phyloP scores from a whole-genome alignment of 1,140 invertebrate species.

The Calosoma granatense region DNA sequence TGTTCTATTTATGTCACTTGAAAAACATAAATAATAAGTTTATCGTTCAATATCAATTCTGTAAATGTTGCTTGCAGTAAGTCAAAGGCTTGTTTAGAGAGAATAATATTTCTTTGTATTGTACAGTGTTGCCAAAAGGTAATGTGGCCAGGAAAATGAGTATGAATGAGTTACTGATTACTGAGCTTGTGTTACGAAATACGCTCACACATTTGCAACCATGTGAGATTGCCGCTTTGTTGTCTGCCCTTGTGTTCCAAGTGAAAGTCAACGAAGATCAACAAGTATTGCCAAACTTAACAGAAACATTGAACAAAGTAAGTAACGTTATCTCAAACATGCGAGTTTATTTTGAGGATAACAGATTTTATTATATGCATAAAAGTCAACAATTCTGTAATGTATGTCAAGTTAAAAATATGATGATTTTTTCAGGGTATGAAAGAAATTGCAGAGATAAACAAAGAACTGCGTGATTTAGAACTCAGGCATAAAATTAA shows the following conservation, averaged over 20 bases:
- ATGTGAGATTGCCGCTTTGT: slow-evolving; percentile 83
- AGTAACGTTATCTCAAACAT: slow-evolving; percentile 14
- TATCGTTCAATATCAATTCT: too few relatives aligned
- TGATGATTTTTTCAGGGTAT: slow-evolving; percentile 42
- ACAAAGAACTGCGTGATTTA: slow-evolving; percentile 27
- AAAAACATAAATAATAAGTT: too few relatives aligned
- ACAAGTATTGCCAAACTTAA: slow-evolving; percentile 43
- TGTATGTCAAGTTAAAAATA: slow-evolving; percentile 2
- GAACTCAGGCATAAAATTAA: slow-evolving; percentile 41
- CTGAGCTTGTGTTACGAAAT: slow-evolving; percentile 92
- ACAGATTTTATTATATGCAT: too few relatives aligned
- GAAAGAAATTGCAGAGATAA: slow-evolving; percentile 40
- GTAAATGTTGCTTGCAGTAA: slow-evolving; percentile 12
- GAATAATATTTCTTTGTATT: slow-evolving; percentile 25
- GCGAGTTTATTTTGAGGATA: slow-evolving; percentile 2
- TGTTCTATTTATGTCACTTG: too few relatives aligned
- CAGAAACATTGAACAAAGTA: slow-evolving; percentile 41
- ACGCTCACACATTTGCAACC: slow-evolving; percentile 75
- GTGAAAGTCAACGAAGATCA: slow-evolving; percentile 49
- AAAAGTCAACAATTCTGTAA: background rate
- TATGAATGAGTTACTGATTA: slow-evolving; percentile 87
- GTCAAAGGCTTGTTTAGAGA: background rate
- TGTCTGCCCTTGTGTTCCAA: slow-evolving; percentile 90
- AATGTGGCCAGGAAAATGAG: slow-evolving; percentile 94
- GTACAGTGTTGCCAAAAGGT: slow-evolving; percentile 74